Evolutionary conservation across 2,888 invertebrate species (phyloP), one percentile per base, ranked within the genome.

Genomic region (Anticlea derivata): DNA sequence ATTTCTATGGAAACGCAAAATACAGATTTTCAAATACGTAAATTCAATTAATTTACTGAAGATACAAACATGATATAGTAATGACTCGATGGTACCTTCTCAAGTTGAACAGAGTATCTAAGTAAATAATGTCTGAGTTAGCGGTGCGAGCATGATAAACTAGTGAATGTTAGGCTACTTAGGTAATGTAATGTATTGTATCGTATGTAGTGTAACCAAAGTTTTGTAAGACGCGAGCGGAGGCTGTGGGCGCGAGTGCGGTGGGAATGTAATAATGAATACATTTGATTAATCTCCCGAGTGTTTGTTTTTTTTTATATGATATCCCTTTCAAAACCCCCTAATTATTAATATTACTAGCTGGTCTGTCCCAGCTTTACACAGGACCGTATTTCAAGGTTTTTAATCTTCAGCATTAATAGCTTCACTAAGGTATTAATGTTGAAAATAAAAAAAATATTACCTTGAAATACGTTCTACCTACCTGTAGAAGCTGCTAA

Each of bases 201-300:
- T 61, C 61, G 63, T 41, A 54, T 53, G 63, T 67, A 70, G 68
- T 67, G 66, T 68, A 72, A 74, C 75, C 71, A 74, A 66, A 62
- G 64, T 67, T 70, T 72, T 65, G 72, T 71, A 66, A 64, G 65
- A 58, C 40, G 62, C 40, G 54, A 37, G 57, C 55, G 58, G 49
- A 56, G 41, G 38, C 45, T 38, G 44, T 11, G 47, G 53, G 63
- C 47, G 58, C 34, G 53, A 4, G 58, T 62, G 64, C 63, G 61
- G 47, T 38, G 38, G 66, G 68, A 75, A 70, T 74, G 77, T 79
- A 70, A 76, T 78, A n/a, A 78, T 83, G 83, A 80, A 85, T 73
- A 78, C 79, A 75, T 80, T 80, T 83, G 83, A 68, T 85, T 80
- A 83, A 85, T 86, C 82, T 80, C 77, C 53, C n/a, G n/a, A 35